Conservation (phyloP, 2,797 vertebrate genomes). For the Miichthys miiuy region DNA sequence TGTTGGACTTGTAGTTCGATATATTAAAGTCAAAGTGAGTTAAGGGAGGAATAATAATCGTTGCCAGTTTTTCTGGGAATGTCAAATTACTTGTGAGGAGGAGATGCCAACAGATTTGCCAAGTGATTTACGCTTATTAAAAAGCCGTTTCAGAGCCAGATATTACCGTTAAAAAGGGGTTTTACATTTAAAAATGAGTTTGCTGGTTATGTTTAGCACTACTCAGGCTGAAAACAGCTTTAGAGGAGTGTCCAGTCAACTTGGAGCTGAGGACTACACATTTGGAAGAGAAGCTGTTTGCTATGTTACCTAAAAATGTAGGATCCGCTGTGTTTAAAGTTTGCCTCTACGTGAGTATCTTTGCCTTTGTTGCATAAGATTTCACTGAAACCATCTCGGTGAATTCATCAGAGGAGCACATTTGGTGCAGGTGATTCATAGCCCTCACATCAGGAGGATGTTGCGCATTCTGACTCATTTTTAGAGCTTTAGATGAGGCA, state of each 20-base stretch:
- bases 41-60: slow-evolving; percentile 13
- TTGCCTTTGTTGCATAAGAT: background rate
- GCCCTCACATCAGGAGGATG: background rate
- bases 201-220: background rate
- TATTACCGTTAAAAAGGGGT: background rate
- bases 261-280: background rate
- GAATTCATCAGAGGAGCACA: slow-evolving; percentile 39
- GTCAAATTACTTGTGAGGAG: slow-evolving; percentile 27
- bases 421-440: slow-evolving; percentile 34
- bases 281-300: background rate
- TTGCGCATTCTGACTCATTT: background rate
- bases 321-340: background rate
- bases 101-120: slow-evolving; percentile 40
- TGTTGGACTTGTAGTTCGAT: slow-evolving; percentile 40
- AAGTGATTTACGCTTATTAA: slow-evolving; percentile 23
- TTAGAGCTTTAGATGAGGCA: background rate
- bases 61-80: slow-evolving; percentile 37
- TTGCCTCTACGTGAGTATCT: too few relatives aligned
- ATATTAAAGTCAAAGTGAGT: slow-evolving; percentile 43
- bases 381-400: background rate
- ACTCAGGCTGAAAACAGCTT: slow-evolving; percentile 3
- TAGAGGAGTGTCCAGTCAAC: background rate
- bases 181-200: background rate
- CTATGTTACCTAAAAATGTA: background rate
- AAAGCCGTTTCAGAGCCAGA: slow-evolving; percentile 10